These are phyloP conservation scores for Halcyon leucocephala DNA, from an alignment of 2,797 vertebrate genomes.

Conservation along the genomic window DNA sequence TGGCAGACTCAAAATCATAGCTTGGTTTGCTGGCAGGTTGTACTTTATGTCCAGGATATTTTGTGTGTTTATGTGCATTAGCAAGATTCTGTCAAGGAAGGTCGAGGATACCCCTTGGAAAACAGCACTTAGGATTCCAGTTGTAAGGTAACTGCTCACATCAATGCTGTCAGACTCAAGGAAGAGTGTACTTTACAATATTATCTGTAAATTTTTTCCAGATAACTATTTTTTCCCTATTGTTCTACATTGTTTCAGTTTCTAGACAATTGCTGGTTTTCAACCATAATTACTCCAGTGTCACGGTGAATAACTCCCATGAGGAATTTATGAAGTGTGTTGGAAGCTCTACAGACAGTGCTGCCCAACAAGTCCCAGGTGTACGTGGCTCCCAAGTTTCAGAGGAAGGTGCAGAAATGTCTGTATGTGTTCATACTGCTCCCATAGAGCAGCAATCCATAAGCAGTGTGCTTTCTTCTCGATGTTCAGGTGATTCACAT, in stretches of 20 bases:
- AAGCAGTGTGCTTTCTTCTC: neutral
- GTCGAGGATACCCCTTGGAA: neutral
- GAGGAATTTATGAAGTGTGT: neutral
- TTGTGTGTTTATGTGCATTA: neutral
- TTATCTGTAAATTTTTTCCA: neutral
- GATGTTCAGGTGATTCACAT: neutral
- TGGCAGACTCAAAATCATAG: neutral
- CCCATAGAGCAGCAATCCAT: neutral
- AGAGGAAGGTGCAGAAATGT: neutral
- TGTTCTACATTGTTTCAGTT: neutral
- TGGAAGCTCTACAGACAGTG: neutral
- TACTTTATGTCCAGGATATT: neutral
- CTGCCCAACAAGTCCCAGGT: neutral
- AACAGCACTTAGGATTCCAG: neutral
- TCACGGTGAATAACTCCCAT: neutral
- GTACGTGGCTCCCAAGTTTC: accelerated
- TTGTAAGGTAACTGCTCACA: neutral
- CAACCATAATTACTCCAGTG: neutral
- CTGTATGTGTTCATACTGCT: neutral
- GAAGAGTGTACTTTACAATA: neutral
- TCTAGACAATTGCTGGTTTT: neutral
- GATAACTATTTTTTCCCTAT: neutral
- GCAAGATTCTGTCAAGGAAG: neutral
- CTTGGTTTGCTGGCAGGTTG: neutral
- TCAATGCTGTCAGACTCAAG: neutral